Conservation (phyloP, 2,797 vertebrate genomes). For the Enteromius radiatus region DNA sequence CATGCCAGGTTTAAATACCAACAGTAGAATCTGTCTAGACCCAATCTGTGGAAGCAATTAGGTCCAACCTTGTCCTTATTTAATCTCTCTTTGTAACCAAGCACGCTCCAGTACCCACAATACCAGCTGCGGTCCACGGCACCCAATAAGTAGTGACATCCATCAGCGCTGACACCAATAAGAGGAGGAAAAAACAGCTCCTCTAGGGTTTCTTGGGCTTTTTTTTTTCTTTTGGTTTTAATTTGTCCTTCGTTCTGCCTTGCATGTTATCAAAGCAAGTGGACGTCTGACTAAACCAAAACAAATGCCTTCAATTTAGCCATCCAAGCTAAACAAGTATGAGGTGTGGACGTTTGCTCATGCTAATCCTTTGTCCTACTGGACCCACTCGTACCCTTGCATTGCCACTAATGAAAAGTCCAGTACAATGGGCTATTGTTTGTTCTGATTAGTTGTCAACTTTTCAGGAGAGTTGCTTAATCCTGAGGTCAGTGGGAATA, state of each 20-base stretch:
- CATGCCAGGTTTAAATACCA: slow-evolving; percentile 46
- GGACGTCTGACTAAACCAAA: slow-evolving; percentile 65
- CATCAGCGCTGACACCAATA: slow-evolving; percentile 72
- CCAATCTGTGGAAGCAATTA: slow-evolving; percentile 65
- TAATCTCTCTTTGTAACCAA: slow-evolving; percentile 55
- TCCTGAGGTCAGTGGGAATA: slow-evolving; percentile 69
- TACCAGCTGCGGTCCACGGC: slow-evolving; percentile 68
- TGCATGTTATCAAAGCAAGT: slow-evolving; percentile 77
- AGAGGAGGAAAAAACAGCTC: slow-evolving; percentile 64
- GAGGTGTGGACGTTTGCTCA: slow-evolving; percentile 64
- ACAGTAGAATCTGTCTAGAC: slow-evolving; percentile 44
- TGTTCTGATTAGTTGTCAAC: slow-evolving; percentile 67
- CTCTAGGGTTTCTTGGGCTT: slow-evolving; percentile 46
- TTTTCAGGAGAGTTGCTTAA: slow-evolving; percentile 67
- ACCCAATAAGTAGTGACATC: slow-evolving; percentile 63
- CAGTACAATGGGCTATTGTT: slow-evolving; percentile 78
- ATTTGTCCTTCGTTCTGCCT: slow-evolving; percentile 78
- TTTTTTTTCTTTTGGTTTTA: slow-evolving; percentile 65
- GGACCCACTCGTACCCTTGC: slow-evolving; percentile 9
- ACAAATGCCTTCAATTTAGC: slow-evolving; percentile 85
- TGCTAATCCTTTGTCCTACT: slow-evolving; percentile 66
- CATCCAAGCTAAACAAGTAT: slow-evolving; percentile 81
- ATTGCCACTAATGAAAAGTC: slow-evolving; percentile 66
- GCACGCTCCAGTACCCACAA: slow-evolving; percentile 69
- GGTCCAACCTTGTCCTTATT: slow-evolving; percentile 55